Evolutionary conservation across 2,113 vertebrate genomes (phyloP).

Genomic region (Trachemys scripta): DNA sequence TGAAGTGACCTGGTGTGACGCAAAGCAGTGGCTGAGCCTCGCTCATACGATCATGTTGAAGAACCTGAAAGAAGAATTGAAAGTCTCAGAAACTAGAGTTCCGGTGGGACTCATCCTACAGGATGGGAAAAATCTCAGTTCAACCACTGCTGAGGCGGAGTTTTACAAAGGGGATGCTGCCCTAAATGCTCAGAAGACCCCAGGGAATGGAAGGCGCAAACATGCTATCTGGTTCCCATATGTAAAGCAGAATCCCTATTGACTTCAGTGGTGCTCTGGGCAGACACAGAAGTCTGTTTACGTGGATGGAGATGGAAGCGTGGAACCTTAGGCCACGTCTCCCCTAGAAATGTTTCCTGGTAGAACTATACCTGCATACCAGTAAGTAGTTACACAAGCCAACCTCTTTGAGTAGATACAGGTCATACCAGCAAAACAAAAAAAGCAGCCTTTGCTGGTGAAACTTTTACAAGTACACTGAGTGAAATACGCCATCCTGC

Average conservation of each 20-base stretch:
- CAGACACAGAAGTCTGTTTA: no score
- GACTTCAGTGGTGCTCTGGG: no score
- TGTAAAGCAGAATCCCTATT: not conserved
- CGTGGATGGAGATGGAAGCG: no score
- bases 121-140: accelerated
- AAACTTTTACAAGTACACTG: no score
- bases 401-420: no score
- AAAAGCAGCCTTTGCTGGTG: no score
- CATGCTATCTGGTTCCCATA: not conserved
- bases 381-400: no score
- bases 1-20: accelerated
- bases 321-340: no score
- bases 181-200: not conserved
- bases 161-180: not conserved
- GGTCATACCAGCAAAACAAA: no score
- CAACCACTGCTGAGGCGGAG: accelerated
- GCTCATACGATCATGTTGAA: accelerated
- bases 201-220: not conserved
- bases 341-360: no score
- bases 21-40: accelerated
- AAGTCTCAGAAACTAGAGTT: not conserved
- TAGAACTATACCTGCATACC: no score
- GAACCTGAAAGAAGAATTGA: not conserved
- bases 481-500: no score
- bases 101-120: accelerated